Evolutionary conservation across 1,140 invertebrate genomes (phyloP).

Genomic region (Drosophila subobscura): DNA sequence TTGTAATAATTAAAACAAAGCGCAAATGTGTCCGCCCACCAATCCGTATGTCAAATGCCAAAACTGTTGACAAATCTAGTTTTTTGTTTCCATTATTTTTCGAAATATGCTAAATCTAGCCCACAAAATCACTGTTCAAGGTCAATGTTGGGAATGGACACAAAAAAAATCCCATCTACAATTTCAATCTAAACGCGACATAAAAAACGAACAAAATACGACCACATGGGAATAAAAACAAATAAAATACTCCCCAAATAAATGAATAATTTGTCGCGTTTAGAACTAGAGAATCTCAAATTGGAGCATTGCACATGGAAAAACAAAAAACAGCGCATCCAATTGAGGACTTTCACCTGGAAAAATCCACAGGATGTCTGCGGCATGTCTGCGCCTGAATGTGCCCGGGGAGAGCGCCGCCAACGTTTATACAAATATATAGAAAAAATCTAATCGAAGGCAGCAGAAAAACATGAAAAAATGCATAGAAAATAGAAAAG

Average conservation of each 20-base stretch:
- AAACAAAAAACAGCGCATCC: constrained; percentile 27
- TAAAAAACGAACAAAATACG: constrained; percentile 40
- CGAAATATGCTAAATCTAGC: constrained; percentile 45
- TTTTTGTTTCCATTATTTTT: constrained; percentile 1
- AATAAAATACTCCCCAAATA: constrained; percentile 54
- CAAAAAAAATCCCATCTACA: constrained; percentile 25
- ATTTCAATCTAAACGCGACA: constrained; percentile 65
- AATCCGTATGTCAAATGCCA: constrained; percentile 23
- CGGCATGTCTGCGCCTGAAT: constrained; percentile 71
- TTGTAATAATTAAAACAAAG: constrained; percentile 32
- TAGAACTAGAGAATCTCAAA: constrained; percentile 63
- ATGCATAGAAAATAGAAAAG: constrained; percentile 38
- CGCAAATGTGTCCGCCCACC: constrained; percentile 6
- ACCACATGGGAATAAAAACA: constrained; percentile 19
- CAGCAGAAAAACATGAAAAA: constrained; percentile 52
- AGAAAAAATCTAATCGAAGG: constrained; percentile 77
- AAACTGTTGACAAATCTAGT: constrained; percentile 43
- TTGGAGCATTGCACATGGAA: constrained; percentile 58
- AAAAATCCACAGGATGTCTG: constrained; percentile 70
- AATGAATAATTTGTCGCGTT: constrained; percentile 72
- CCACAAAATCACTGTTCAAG: constrained; percentile 57
- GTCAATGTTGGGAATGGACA: constrained; percentile 46
- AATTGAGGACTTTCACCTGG: constrained; percentile 74
- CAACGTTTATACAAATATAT: constrained; percentile 72
- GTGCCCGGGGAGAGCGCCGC: constrained; percentile 14